Conservation (phyloP, 2,797 vertebrate species). For the Trachurus trachurus region DNA sequence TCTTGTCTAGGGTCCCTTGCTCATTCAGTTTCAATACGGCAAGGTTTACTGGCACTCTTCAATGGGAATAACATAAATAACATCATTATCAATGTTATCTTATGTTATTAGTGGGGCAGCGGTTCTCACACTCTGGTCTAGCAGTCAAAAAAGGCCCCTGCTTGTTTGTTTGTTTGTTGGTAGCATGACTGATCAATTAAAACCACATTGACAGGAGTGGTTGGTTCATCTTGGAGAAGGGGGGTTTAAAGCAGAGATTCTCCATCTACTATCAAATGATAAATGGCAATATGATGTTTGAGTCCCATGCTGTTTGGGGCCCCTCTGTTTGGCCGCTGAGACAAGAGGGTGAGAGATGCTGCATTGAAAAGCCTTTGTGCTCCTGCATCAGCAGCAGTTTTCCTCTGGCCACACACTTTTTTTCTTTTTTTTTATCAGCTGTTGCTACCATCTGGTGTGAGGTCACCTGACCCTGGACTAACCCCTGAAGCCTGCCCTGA, state of each 20-base stretch:
- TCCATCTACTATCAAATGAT: no score
- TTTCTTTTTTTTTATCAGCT: conserved; percentile 40
- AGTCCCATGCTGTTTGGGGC: not conserved
- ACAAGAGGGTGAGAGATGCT: conserved; percentile 70
- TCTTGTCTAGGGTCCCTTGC: conserved; percentile 99
- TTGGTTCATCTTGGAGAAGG: not conserved
- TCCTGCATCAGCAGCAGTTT: conserved; percentile 46
- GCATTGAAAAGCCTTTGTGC: conserved; percentile 65
- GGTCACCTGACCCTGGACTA: conserved; percentile 68
- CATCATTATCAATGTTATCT: conserved; percentile 99
- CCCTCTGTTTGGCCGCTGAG: conserved; percentile 49
- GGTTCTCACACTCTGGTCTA: conserved; percentile 69
- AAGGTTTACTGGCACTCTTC: conserved; percentile 99
- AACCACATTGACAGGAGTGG: not conserved
- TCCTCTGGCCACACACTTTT: conserved; percentile 49
- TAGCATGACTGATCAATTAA: not conserved
- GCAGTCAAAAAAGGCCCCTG: conserved; percentile 39
- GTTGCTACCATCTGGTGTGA: conserved; percentile 79
- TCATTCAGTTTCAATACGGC: conserved; percentile 99
- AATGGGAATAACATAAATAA: conserved; percentile 99
- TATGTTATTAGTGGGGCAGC: conserved; percentile 94
- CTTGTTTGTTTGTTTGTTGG: not conserved
- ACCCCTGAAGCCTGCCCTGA: conserved; percentile 52
- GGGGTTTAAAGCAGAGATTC: not conserved
- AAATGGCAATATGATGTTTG: not conserved